Evolutionary conservation across 2,888 invertebrate species (phyloP).

Genomic region (Drosophila buzzatii): DNA sequence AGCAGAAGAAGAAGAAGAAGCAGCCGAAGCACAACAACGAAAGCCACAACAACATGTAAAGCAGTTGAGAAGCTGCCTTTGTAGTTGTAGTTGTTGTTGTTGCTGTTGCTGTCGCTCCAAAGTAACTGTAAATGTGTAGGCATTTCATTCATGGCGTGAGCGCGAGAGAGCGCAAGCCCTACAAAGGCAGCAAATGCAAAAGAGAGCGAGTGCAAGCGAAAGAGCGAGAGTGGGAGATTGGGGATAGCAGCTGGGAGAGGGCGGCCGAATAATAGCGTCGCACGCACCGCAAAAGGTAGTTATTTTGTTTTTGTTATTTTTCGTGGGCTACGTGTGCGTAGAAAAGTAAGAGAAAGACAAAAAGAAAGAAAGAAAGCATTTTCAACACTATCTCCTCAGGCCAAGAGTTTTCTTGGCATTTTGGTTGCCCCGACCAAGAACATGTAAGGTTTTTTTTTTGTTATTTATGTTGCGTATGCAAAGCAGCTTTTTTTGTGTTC

Average conservation of each 20-base stretch:
- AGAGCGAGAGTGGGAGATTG: slow-evolving; percentile 8
- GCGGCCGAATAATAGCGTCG: slow-evolving; percentile 46
- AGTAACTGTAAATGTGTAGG: slow-evolving; percentile 79
- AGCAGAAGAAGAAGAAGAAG: slow-evolving; percentile 17
- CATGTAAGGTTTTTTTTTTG: slow-evolving; percentile 14
- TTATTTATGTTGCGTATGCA: slow-evolving; percentile 74
- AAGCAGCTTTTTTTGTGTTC: slow-evolving; percentile 62
- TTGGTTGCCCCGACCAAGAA: slow-evolving; percentile 9
- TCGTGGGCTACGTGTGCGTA: slow-evolving; percentile 69
- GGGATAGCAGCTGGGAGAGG: neutral
- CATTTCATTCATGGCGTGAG: slow-evolving; percentile 74
- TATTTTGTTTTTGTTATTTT: slow-evolving; percentile 29
- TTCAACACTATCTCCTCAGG: slow-evolving; percentile 34
- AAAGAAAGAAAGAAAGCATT: slow-evolving; percentile 65
- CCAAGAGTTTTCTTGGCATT: slow-evolving; percentile 41
- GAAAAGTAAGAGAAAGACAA: slow-evolving; percentile 7
- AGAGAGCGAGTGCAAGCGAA: slow-evolving; percentile 17
- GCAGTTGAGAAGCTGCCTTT: slow-evolving; percentile 53
- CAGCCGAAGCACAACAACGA: slow-evolving; percentile 30
- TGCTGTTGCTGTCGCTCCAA: slow-evolving; percentile 33
- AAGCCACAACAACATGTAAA: slow-evolving; percentile 65
- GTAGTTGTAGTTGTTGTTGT: no score
- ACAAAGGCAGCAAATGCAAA: neutral
- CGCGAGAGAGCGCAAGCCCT: slow-evolving; percentile 31
- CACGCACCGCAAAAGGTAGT: slow-evolving; percentile 67